Evolutionary conservation across 1,140 invertebrate genomes (phyloP).

Genomic region (Scaptomyza graminum): DNA sequence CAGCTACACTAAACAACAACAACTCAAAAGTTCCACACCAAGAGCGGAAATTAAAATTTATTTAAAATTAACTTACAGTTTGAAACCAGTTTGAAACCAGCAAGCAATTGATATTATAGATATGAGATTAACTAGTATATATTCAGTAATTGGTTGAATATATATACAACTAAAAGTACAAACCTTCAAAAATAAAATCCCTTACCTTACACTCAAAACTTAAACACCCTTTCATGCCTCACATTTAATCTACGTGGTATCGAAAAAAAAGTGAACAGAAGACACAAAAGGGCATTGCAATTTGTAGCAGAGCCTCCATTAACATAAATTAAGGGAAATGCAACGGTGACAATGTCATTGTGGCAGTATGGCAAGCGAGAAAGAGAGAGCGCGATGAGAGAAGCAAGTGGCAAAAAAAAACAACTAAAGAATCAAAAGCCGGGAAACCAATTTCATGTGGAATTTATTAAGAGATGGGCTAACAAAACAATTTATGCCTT

Average conservation of each 20-base stretch:
- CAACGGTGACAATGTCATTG: constrained; percentile 35
- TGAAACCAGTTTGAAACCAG: constrained; percentile 70
- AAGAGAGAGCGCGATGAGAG: constrained; percentile 35
- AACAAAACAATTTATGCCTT: constrained; percentile 82
- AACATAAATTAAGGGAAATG: constrained; percentile 75
- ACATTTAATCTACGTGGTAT: constrained; percentile 14
- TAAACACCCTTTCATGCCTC: neutral
- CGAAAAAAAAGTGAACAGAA: constrained; percentile 17
- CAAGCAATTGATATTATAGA: constrained; percentile 3
- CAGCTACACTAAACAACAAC: constrained; percentile 24
- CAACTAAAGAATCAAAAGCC: constrained; percentile 6
- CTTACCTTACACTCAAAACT: neutral
- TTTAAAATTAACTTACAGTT: constrained; percentile 70
- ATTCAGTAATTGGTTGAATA: too few species aligned
- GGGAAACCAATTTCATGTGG: constrained; percentile 56
- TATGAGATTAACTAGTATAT: neutral
- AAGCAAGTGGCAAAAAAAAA: constrained; percentile 41
- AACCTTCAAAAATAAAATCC: too few species aligned
- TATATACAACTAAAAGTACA: too few species aligned
- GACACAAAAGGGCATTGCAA: constrained; percentile 75
- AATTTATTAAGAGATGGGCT: constrained; percentile 79
- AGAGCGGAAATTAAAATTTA: constrained; percentile 69
- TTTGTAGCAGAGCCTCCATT: constrained; percentile 74
- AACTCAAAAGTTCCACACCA: constrained; percentile 5
- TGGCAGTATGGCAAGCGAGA: constrained; percentile 5